These are phyloP conservation scores for Tachysurus fulvidraco DNA, from an alignment of 2,113 vertebrate species.

Conservation along the genomic window DNA sequence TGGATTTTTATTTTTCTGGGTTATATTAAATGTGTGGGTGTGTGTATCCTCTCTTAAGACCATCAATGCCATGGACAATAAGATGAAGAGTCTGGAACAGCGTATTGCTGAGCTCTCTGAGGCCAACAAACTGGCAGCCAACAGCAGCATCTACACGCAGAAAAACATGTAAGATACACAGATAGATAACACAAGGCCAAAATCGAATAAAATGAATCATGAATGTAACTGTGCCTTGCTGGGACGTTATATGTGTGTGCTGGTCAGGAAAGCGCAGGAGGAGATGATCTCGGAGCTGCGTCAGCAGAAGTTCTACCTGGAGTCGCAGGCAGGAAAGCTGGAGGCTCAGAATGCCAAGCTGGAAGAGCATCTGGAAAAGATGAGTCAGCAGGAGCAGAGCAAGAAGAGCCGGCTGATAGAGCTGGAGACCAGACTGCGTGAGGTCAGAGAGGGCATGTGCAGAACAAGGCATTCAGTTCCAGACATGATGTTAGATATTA, in stretches of 20 bases:
- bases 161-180: conserved; percentile 92
- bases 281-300: conserved; percentile 99
- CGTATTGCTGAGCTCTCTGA: conserved; percentile 94
- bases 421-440: conserved; percentile 87
- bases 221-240: not conserved
- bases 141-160: conserved; percentile 98
- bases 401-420: conserved; percentile 90
- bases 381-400: conserved; percentile 93
- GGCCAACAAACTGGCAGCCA: conserved; percentile 97
- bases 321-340: conserved; percentile 95
- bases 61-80: conserved; percentile 99
- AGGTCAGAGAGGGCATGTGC: conserved; percentile 70
- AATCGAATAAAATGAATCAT: not conserved
- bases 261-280: conserved; percentile 94
- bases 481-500: not conserved
- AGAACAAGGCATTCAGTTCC: not conserved
- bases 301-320: conserved; percentile 98
- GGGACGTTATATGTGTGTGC: conserved; percentile 28
- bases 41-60: conserved; percentile 74
- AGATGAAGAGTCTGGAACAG: conserved; percentile 97
- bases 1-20: not conserved
- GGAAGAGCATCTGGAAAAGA: conserved; percentile 94
- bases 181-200: not conserved
- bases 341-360: conserved; percentile 96
- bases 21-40: conserved; percentile 12